Conservation (phyloP, 1,140 invertebrate genomes). For the Harpegnathos saltator region DNA sequence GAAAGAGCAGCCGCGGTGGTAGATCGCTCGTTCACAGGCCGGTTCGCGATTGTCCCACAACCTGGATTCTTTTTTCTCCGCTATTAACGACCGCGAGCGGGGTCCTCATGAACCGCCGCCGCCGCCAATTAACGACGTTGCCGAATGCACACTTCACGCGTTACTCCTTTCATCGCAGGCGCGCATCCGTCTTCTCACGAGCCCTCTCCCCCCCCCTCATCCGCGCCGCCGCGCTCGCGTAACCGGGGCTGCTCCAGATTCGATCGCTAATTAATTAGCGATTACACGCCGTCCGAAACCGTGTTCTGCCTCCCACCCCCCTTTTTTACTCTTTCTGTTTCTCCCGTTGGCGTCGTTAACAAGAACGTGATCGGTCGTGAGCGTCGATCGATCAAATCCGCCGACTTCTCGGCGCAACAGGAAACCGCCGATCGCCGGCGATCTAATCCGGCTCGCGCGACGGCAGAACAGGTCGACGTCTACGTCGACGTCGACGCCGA, state of each 20-base stretch:
- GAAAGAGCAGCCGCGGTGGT: constrained; percentile 27
- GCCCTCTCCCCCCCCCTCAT: no score
- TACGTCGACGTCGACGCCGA: no score
- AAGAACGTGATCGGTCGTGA: constrained; percentile 34
- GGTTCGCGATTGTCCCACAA: constrained; percentile 48
- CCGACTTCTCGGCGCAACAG: constrained; percentile 49
- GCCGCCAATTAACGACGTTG: constrained; percentile 66
- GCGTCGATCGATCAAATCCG: constrained; percentile 56
- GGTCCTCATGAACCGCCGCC: constrained; percentile 50
- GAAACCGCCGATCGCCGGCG: constrained; percentile 61
- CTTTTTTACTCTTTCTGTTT: no score
- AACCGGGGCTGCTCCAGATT: constrained; percentile 40
- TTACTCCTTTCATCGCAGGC: constrained; percentile 45
- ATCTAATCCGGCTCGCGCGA: constrained; percentile 47
- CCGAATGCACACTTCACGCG: constrained; percentile 64
- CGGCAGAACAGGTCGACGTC: constrained; percentile 40
- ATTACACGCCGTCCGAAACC: neutral
- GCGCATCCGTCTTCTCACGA: constrained; percentile 67
- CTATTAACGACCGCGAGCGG: constrained; percentile 52
- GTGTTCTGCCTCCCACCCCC: no score
- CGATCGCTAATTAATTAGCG: constrained; percentile 60
- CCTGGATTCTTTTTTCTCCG: constrained; percentile 50
- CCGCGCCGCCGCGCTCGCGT: no score
- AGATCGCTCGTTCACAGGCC: constrained; percentile 22
- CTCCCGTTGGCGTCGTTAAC: no score